Conservation (phyloP, 2,888 invertebrate genomes). For the Amaurobius ferox region DNA sequence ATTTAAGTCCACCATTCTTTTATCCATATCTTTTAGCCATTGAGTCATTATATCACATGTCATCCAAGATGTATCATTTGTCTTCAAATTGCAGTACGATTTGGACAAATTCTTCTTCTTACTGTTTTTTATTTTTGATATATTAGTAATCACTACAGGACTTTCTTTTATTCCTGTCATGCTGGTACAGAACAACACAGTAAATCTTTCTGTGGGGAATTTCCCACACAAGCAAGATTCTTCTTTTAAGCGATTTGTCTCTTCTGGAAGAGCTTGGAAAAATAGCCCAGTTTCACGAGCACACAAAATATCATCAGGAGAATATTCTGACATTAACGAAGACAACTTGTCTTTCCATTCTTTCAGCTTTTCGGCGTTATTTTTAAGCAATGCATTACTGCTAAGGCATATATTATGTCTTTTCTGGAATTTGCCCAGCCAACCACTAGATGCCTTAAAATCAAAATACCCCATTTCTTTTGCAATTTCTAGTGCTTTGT, state of each 20-base stretch:
- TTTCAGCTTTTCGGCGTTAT: neutral
- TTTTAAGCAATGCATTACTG: no score
- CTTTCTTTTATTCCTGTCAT: neutral
- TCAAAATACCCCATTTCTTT: constrained; percentile 12
- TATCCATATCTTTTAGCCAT: neutral
- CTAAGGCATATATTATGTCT: constrained; percentile 68
- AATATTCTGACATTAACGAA: neutral
- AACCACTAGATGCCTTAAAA: constrained; percentile 74
- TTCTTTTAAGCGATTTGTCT: neutral
- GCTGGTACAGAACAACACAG: neutral
- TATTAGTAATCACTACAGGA: neutral
- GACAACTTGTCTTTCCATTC: neutral
- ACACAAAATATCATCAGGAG: neutral
- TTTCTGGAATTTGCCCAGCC: constrained; percentile 72
- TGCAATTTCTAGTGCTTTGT: constrained; percentile 41
- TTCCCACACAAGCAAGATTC: neutral
- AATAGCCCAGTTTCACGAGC: neutral
- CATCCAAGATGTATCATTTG: neutral
- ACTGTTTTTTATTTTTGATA: neutral
- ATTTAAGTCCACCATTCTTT: neutral
- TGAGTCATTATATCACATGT: neutral
- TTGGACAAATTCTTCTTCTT: neutral
- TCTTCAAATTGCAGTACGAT: neutral
- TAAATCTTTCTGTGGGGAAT: neutral
- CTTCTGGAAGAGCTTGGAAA: neutral